Conservation (phyloP, 1,140 invertebrate genomes). For the Agrilus planipennis region DNA sequence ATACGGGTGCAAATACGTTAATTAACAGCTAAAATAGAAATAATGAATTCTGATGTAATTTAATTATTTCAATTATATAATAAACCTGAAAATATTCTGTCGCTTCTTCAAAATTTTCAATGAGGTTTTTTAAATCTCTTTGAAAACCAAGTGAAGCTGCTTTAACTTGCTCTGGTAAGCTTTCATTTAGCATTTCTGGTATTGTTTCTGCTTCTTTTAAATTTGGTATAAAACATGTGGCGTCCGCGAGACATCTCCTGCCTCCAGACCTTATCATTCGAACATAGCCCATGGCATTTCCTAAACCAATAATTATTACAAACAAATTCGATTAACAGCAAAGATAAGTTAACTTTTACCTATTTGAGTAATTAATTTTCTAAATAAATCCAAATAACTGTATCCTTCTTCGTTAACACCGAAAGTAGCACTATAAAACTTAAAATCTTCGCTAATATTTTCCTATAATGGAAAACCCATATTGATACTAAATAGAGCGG, state of each 20-base stretch:
- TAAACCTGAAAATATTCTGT: constrained; percentile 86
- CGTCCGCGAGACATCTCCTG: constrained; percentile 81
- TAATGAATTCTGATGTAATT: constrained; percentile 62
- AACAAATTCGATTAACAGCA: no score
- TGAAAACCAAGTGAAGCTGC: no score
- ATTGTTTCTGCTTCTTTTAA: no score
- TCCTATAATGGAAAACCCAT: no score
- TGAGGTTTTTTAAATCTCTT: constrained; percentile 62
- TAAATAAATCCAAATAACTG: constrained; percentile 87
- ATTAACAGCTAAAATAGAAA: constrained; percentile 58
- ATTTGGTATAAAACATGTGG: constrained; percentile 81
- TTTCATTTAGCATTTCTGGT: no score
- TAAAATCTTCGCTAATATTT: no score
- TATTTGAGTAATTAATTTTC: constrained; percentile 85
- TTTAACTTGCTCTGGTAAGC: no score
- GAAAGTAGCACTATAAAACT: no score
- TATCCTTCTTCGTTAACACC: constrained; percentile 72
- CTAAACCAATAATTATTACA: constrained; percentile 29
- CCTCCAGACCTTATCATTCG: constrained; percentile 89
- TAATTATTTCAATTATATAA: constrained; percentile 29
- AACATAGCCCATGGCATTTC: constrained; percentile 95
- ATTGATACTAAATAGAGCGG: no score
- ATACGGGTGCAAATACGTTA: constrained; percentile 82
- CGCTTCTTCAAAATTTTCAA: constrained; percentile 80
- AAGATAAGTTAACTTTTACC: no score